A percentile compares a stretch with the other conserved stretches of the same genome.
phyloP scores from a whole-genome alignment of 2,888 invertebrate species.

The Pelosia muscerda region DNA sequence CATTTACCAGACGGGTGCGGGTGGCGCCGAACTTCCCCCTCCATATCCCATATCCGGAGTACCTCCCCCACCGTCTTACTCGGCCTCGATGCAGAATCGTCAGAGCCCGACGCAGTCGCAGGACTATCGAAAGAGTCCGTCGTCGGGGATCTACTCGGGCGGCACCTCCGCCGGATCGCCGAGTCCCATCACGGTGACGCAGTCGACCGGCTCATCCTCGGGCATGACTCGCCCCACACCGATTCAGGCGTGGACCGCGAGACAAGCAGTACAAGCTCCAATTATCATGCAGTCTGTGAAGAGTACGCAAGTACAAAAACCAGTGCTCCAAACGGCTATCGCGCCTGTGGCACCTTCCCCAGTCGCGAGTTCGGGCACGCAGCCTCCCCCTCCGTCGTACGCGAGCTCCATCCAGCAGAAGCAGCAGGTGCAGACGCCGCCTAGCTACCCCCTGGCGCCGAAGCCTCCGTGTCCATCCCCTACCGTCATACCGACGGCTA shows the following conservation, averaged over 20 bases:
- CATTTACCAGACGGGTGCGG: conserved; percentile 89
- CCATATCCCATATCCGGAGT: conserved; percentile 89
- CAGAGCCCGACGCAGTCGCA: conserved; percentile 94
- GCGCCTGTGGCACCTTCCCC: conserved; percentile 93
- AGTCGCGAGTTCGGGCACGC: conserved; percentile 80
- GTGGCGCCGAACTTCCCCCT: conserved; percentile 89
- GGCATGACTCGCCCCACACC: conserved; percentile 93
- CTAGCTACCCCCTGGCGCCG: conserved; percentile 82
- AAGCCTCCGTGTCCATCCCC: conserved; percentile 85
- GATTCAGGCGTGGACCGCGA: conserved; percentile 93
- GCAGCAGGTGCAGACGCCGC: conserved; percentile 84
- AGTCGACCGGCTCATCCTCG: conserved; percentile 87
- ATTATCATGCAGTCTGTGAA: conserved; percentile 99
- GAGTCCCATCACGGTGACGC: conserved; percentile 92
- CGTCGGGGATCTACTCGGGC: conserved; percentile 94
- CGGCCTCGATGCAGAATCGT: conserved; percentile 94
- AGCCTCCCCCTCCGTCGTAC: conserved; percentile 93
- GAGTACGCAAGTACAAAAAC: conserved; percentile 98
- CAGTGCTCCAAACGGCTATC: conserved; percentile 97
- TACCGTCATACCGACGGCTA: conserved; percentile 71
- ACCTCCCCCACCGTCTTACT: conserved; percentile 94
- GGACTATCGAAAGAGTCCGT: conserved; percentile 94
- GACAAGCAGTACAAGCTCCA: conserved; percentile 96
- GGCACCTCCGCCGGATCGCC: conserved; percentile 94
- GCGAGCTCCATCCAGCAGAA: conserved; percentile 93